phyloP scores from a whole-genome alignment of 2,888 invertebrate genomes.

The Amitus sp. region DNA sequence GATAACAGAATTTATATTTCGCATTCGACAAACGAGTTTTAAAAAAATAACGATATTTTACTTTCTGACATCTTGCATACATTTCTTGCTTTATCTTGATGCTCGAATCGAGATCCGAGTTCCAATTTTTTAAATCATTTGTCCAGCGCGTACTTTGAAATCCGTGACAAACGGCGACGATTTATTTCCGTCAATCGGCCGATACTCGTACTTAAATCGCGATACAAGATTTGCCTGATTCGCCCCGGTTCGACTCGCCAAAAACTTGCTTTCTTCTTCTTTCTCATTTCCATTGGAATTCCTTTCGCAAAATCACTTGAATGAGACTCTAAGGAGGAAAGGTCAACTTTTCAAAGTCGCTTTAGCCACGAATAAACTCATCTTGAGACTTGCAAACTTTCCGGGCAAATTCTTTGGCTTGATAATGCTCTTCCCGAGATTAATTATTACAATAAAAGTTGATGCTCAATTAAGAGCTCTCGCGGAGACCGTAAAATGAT shows the following conservation, averaged over 20 bases:
- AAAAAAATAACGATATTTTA: background rate
- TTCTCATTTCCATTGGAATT: background rate
- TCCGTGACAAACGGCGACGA: background rate
- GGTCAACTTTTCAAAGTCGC: background rate
- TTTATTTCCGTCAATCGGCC: background rate
- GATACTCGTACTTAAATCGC: background rate
- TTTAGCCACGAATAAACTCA: background rate
- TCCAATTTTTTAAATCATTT: too few relatives aligned
- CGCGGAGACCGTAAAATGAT: slow-evolving; percentile 23
- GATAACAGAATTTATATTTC: background rate
- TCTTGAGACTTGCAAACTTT: background rate
- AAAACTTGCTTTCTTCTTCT: background rate
- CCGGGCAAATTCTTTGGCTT: background rate
- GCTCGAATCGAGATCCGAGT: background rate
- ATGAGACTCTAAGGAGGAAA: background rate
- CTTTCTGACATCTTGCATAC: background rate
- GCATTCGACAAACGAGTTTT: slow-evolving; percentile 1
- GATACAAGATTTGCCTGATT: background rate
- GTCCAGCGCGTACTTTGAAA: background rate
- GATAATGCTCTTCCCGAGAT: slow-evolving; percentile 7
- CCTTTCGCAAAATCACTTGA: background rate
- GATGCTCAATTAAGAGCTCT: slow-evolving; percentile 23
- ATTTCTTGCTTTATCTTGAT: background rate
- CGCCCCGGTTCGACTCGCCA: background rate
- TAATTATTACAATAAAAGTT: slow-evolving; percentile 27